Conservation (phyloP, 2,888 invertebrate species). For the Spodoptera picta region DNA sequence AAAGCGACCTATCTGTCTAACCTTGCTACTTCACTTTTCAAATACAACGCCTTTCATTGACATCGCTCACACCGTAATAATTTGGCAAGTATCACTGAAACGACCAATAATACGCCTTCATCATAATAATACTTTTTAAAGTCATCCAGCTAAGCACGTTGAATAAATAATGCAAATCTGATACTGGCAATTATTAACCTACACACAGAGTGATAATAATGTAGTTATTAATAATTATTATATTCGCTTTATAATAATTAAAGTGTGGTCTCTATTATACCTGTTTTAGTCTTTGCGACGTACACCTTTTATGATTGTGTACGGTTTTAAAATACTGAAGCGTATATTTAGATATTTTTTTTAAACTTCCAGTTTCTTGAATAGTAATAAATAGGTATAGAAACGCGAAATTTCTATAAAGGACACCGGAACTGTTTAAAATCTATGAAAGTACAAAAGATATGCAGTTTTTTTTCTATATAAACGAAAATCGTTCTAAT, state of each 20-base stretch:
- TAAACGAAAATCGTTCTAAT: slow-evolving; percentile 9
- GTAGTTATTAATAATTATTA: slow-evolving; percentile 57
- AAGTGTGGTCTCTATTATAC: slow-evolving; percentile 76
- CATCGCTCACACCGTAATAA: slow-evolving; percentile 77
- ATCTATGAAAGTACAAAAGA: slow-evolving; percentile 50
- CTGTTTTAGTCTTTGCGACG: slow-evolving; percentile 70
- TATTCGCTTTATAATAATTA: slow-evolving; percentile 64
- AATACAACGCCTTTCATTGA: slow-evolving; percentile 26
- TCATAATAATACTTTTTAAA: slow-evolving; percentile 58
- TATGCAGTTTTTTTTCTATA: neutral
- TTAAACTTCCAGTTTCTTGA: neutral
- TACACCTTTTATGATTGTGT: slow-evolving; percentile 51
- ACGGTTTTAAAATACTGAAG: slow-evolving; percentile 19
- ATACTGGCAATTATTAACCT: slow-evolving; percentile 74
- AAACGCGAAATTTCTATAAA: slow-evolving; percentile 9
- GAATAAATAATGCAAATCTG: slow-evolving; percentile 65
- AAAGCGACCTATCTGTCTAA: slow-evolving; percentile 43
- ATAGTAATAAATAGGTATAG: slow-evolving; percentile 20
- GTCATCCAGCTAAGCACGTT: slow-evolving; percentile 79
- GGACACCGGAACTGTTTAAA: slow-evolving; percentile 13
- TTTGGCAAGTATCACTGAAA: slow-evolving; percentile 76
- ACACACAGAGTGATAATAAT: slow-evolving; percentile 72
- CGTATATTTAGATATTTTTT: slow-evolving; percentile 10
- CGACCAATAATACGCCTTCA: slow-evolving; percentile 48
- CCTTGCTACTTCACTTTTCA: slow-evolving; percentile 24